Evolutionary conservation across 2,113 vertebrate genomes (phyloP).

Genomic region (Pelmatolapia mariae): DNA sequence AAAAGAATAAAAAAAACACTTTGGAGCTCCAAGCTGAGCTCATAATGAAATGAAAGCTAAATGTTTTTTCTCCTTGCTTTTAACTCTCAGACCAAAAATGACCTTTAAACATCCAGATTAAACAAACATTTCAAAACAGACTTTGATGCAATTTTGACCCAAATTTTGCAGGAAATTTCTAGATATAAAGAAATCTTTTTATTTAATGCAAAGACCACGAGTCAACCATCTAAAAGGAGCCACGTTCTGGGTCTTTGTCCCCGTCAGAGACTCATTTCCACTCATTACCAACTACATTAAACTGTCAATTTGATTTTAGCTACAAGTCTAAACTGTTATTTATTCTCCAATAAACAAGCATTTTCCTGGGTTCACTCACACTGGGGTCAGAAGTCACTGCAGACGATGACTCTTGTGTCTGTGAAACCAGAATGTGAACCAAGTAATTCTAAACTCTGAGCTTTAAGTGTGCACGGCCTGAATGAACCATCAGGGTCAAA

Average conservation of each 20-base stretch:
- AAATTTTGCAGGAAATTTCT: not conserved
- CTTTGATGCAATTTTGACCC: not conserved
- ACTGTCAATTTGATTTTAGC: not conserved
- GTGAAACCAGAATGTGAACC: no score
- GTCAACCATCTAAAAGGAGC: not conserved
- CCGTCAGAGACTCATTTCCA: not conserved
- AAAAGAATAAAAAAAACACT: not conserved
- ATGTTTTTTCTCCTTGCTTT: not conserved
- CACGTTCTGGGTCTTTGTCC: fast-evolving
- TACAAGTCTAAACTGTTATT: not conserved
- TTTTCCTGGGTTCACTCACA: no score
- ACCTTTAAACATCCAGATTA: not conserved
- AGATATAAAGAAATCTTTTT: not conserved
- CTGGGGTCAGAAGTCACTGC: no score
- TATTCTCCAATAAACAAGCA: no score
- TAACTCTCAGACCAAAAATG: not conserved
- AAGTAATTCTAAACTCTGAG: no score
- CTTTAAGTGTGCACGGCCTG: no score
- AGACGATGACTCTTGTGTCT: no score
- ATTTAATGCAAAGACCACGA: not conserved
- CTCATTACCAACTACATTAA: not conserved
- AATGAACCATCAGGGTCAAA: no score
- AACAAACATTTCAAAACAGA: not conserved
- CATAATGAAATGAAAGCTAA: not conserved
- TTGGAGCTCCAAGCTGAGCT: not conserved